These are phyloP conservation scores for Manduca sexta DNA, from an alignment of 1,140 invertebrate genomes.

Conservation along the genomic window DNA sequence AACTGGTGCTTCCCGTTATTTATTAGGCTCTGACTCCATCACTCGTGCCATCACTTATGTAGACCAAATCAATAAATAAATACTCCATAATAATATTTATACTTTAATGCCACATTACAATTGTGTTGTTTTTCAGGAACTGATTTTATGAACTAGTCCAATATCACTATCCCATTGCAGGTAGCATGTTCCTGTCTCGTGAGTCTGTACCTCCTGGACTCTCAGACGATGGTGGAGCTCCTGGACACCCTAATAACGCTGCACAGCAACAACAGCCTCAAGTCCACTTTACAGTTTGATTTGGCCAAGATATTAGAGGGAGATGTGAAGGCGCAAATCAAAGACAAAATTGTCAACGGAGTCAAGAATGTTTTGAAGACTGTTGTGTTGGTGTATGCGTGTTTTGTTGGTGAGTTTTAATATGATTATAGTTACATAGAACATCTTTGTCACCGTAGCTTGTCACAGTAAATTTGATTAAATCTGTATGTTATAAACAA, in stretches of 20 bases:
- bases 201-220: constrained; percentile 76
- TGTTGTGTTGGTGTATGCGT: constrained; percentile 75
- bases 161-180: constrained; percentile 45
- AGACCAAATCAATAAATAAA: too few species aligned
- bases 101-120: too few species aligned
- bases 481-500: too few species aligned
- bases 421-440: too few species aligned
- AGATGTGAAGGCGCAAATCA: constrained; percentile 71
- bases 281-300: constrained; percentile 65
- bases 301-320: constrained; percentile 53
- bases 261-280: constrained; percentile 65
- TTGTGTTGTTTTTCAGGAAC: too few species aligned
- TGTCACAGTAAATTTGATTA: too few species aligned
- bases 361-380: constrained; percentile 73
- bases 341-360: constrained; percentile 71
- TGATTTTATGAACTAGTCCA: too few species aligned
- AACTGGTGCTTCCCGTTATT: too few species aligned
- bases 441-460: too few species aligned
- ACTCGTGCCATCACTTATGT: too few species aligned
- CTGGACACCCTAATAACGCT: constrained; percentile 71
- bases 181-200: constrained; percentile 78
- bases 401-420: constrained; percentile 77
- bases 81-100: too few species aligned
- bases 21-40: too few species aligned
- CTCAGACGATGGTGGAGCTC: constrained; percentile 61